Base-by-base conservation (phyloP, 2,113 vertebrate species). In the Myrmecobius fasciatus region DNA sequence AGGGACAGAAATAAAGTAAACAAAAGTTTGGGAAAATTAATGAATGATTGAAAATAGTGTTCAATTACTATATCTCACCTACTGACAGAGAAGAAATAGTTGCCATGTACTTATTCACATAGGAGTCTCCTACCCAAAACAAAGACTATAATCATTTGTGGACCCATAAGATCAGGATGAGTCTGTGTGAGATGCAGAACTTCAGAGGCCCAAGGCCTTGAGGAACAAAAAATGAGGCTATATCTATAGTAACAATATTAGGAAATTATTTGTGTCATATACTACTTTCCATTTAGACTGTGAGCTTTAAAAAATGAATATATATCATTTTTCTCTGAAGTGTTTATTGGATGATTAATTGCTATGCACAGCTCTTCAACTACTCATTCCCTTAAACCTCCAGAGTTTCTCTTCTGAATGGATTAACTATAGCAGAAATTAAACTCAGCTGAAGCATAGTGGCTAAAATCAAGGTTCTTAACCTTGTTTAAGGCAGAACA, bases 351-450 rank as follows among this genome's bases (percentile, higher is more conserved):
- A 26, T 9, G 25, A 67, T 75, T 67, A 95, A 25, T 10, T 53
- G 3, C 49, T n/a, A 4, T 25, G 46, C 28, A 88, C 24, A 93
- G 43, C 31, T 93, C 60, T 89, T 94, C 6, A 43, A 26, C 26
- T 51, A 43, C 89, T 91, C 49, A 90, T 93, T 90, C 48, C 31
- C 56, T 36, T 51, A 96, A 95, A 89, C 8, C 28, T n/a, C 3
- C 52, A 94, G 43, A 53, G 75, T 53, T 25, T 91, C 51, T 52
- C 4, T 46, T 89, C 46, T 28, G 54, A 97, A 88, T 56, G 36
- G 91, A 93, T 47, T 6, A 93, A n/a, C 22, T 1, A 36, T 26
- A 31, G 25, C 36, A 83, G 3, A 54, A 93, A 88, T 46, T 52
- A 46, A 5, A 47, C 12, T 43, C 12, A 4, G 25, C 8, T 31